Base-by-base conservation (phyloP, 2,113 vertebrate genomes). In the Callithrix jacchus region DNA sequence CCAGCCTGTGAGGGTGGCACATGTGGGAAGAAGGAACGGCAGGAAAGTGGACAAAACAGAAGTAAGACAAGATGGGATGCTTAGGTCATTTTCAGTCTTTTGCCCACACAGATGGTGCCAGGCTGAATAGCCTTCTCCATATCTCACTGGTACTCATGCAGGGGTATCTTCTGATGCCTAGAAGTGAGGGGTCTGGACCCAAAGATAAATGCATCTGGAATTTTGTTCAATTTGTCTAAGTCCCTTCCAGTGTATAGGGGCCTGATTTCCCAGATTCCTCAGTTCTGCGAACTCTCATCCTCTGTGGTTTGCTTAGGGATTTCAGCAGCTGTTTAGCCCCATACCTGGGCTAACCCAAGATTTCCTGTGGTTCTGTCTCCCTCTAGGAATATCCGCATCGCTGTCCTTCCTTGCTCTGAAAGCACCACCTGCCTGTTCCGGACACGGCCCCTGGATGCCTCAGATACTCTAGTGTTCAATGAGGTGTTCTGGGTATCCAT, bases 401-500 rank as follows among this genome's bases (percentile, higher is more conserved):
- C 98, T 5, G 98, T 99, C 91, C 99, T 99, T 97, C 99, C 99
- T 37, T 99, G 99, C 74, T 98, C 98, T 0, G 99, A 99, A 95
- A 98, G 99, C 96, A 98, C 98, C 2, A 99, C 99, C 97, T 99
- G 99, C 98, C 98, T 99, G 88, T 99, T 99, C 97, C 98, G 99
- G 92, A 99, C 99, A 0, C 98, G 99, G 25, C 97, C 98, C 0
- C 94, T 98, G 87, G 98, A 98, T 0, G 98, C 98, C 32, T 98
- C 98, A 0, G 99, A 99, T 58, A 96, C 95, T 20, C 96, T 99
- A 9, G 91, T 98, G 91, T 98, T 99, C 98, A 99, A 99, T 9
- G 99, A 99, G 97, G 98, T 99, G 2, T 99, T 99, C 37, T 98
- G 99, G 95, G 98, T 99, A 96, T 99, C 99, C 97, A 98, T 99